A percentile compares a stretch with the other conserved stretches of the same genome.
Conservation (phyloP, 2,113 vertebrate genomes). For the Microcebus murinus region DNA sequence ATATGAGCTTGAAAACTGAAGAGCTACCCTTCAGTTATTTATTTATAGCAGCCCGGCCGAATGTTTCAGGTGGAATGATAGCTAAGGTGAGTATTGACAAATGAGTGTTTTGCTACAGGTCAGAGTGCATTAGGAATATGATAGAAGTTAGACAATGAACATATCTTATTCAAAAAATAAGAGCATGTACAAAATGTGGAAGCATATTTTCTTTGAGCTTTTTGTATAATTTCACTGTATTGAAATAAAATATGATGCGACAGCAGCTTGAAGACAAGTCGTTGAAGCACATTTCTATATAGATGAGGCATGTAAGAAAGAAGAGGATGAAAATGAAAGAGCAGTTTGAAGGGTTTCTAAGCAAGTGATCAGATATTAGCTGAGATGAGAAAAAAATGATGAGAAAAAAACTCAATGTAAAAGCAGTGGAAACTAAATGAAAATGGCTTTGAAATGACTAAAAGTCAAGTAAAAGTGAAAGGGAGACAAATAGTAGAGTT, state of each 20-base stretch:
- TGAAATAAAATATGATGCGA: not conserved
- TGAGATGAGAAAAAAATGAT: not conserved
- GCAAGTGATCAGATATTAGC: not conserved
- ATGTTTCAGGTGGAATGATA: not conserved
- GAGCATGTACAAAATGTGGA: not conserved
- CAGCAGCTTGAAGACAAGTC: not conserved
- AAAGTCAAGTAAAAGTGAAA: not conserved
- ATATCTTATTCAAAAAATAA: not conserved
- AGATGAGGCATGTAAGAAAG: not conserved
- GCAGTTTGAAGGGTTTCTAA: not conserved
- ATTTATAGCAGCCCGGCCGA: not conserved
- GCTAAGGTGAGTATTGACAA: not conserved
- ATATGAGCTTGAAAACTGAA: not conserved
- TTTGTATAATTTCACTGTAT: not conserved
- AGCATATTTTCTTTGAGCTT: not conserved
- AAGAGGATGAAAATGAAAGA: not conserved
- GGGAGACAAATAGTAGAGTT: not conserved
- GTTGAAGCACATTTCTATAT: not conserved
- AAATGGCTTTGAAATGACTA: not conserved
- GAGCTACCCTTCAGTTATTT: not conserved
- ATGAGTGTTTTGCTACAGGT: not conserved
- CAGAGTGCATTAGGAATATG: not conserved
- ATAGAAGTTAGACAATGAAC: not conserved
- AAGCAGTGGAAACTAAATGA: not conserved
- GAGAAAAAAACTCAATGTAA: not conserved